Conservation (phyloP, 1,140 invertebrate genomes). For the Vanessa atalanta region DNA sequence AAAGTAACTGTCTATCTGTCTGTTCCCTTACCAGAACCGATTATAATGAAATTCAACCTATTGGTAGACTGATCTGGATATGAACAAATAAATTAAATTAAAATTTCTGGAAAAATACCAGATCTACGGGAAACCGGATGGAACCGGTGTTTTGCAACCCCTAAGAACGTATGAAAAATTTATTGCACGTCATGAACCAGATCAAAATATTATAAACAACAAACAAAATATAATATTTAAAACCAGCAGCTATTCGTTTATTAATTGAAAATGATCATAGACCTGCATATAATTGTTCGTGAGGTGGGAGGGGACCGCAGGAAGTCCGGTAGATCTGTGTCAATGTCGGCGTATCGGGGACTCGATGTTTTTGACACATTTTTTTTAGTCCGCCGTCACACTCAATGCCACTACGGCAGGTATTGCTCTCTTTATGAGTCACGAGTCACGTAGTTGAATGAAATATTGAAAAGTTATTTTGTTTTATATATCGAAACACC, state of each 20-base stretch:
- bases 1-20: too few species aligned
- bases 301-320: slow-evolving; percentile 43
- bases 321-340: slow-evolving; percentile 65
- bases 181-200: too few species aligned
- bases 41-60: too few species aligned
- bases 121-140: too few species aligned
- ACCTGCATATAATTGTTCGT: slow-evolving; percentile 24
- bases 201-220: too few species aligned
- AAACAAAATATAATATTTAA: too few species aligned
- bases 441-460: slow-evolving; percentile 22
- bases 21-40: too few species aligned
- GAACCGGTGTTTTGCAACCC: too few species aligned
- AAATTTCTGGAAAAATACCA: too few species aligned
- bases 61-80: too few species aligned
- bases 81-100: too few species aligned
- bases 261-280: slow-evolving; percentile 9
- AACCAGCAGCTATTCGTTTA: neutral
- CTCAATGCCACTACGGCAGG: slow-evolving; percentile 43
- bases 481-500: neutral
- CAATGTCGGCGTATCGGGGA: slow-evolving; percentile 65
- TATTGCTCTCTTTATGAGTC: slow-evolving; percentile 19
- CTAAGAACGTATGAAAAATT: too few species aligned
- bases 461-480: slow-evolving; percentile 15
- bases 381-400: slow-evolving; percentile 46
- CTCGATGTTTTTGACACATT: slow-evolving; percentile 54